A percentile compares a stretch with the other conserved stretches of the same genome.
phyloP scores from a whole-genome alignment of 2,113 vertebrate genomes.

The Falco punctatus region DNA sequence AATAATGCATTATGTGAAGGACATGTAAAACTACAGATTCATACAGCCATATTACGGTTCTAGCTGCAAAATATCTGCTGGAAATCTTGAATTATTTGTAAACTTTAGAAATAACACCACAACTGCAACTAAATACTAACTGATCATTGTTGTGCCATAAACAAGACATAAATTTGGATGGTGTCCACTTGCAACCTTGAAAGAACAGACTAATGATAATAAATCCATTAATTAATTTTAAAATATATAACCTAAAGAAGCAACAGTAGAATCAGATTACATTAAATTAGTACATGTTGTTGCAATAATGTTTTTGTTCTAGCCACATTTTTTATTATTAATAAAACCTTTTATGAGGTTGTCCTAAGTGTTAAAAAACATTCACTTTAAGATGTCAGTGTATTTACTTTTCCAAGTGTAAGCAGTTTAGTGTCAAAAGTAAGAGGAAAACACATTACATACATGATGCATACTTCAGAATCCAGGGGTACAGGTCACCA shows the following conservation, averaged over 20 bases:
- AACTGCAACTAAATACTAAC: neutral
- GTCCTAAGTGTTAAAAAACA: neutral
- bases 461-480: neutral
- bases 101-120: neutral
- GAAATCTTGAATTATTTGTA: neutral
- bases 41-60: neutral
- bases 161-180: neutral
- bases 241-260: neutral
- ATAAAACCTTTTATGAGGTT: neutral
- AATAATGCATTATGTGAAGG: neutral
- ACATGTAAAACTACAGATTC: neutral
- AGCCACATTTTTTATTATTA: neutral
- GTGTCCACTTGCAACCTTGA: neutral
- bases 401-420: neutral
- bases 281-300: neutral
- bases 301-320: neutral
- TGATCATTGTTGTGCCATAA: neutral
- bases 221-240: neutral
- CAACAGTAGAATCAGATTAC: neutral
- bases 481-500: neutral
- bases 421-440: slow-evolving; percentile 7
- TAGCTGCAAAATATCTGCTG: neutral
- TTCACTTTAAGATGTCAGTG: neutral
- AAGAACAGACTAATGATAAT: neutral
- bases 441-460: neutral